These are phyloP conservation scores for Gymnocypris eckloni DNA, from an alignment of 2,797 vertebrate species.

Conservation along the genomic window DNA sequence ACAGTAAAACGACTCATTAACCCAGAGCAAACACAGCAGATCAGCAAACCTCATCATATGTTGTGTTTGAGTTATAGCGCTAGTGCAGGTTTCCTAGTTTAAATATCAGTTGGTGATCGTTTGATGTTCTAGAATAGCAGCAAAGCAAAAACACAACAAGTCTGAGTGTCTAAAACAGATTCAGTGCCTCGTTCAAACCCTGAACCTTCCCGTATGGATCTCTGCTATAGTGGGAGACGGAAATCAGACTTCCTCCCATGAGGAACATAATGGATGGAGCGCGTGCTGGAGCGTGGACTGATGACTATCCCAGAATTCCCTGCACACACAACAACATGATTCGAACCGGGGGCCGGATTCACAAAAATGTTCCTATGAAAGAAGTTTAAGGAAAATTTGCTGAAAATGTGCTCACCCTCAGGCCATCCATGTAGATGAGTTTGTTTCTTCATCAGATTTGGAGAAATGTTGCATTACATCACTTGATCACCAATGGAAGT, in stretches of 20 bases:
- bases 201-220: constrained; percentile 1
- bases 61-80: neutral
- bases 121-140: neutral
- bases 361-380: neutral
- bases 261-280: constrained; percentile 27
- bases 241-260: constrained; percentile 49
- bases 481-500: neutral
- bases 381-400: neutral
- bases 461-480: neutral
- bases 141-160: neutral
- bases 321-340: neutral
- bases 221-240: constrained; percentile 5
- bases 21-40: constrained; percentile 63
- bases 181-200: neutral
- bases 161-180: neutral
- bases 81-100: constrained; percentile 4
- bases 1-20: constrained; percentile 66
- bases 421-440: neutral
- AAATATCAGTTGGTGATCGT: neutral
- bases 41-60: neutral
- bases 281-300: constrained; percentile 12
- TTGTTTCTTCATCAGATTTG: neutral
- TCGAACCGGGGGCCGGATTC: neutral
- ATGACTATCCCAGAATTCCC: constrained; percentile 32
- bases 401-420: neutral